Conservation (phyloP, 2,888 invertebrate species). For the Spicauda simplicius region DNA sequence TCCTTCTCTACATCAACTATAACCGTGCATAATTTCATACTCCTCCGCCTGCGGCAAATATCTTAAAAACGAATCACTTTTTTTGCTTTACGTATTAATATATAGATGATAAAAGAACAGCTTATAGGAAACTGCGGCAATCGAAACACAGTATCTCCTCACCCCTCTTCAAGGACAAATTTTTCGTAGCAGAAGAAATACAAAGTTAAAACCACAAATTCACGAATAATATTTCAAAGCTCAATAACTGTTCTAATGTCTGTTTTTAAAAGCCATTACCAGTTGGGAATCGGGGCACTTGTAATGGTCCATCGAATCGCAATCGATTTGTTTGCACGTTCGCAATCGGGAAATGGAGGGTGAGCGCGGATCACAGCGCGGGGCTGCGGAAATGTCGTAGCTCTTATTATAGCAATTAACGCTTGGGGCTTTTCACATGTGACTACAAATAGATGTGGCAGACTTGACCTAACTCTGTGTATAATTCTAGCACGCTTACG, state of each 20-base stretch:
- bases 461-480: too few species aligned
- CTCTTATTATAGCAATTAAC: conserved; percentile 23
- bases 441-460: not conserved
- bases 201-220: not conserved
- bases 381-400: conserved; percentile 10
- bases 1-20: too few species aligned
- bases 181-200: not conserved
- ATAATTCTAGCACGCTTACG: too few species aligned
- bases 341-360: conserved; percentile 26
- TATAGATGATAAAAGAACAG: too few species aligned
- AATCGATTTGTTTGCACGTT: conserved; percentile 21
- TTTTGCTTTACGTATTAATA: too few species aligned
- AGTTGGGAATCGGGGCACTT: not conserved
- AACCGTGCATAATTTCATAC: too few species aligned
- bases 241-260: not conserved
- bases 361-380: conserved; percentile 7
- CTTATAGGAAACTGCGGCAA: too few species aligned
- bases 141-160: too few species aligned
- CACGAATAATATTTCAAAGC: not conserved
- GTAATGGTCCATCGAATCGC: conserved; percentile 21
- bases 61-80: too few species aligned
- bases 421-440: conserved; percentile 1
- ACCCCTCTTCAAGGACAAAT: too few species aligned
- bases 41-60: too few species aligned
- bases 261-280: conserved; percentile 16